phyloP scores from a whole-genome alignment of 2,113 vertebrate species.

The Leiothrix lutea region DNA sequence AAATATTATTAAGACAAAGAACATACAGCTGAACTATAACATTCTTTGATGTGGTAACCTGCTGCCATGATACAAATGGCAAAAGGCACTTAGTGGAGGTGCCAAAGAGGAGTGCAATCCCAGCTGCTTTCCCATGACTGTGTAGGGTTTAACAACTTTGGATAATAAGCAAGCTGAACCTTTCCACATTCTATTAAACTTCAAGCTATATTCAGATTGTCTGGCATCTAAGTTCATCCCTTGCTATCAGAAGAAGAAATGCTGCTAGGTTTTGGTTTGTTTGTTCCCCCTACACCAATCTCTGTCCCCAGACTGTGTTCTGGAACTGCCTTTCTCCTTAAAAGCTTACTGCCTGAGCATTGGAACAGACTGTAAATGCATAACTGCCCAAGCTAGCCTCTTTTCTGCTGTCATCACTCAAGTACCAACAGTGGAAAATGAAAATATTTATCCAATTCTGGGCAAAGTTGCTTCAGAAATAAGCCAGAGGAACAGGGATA shows the following conservation, averaged over 20 bases:
- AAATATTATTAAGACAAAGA: background rate
- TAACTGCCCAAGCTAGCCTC: background rate
- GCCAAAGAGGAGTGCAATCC: background rate
- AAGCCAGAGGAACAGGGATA: background rate
- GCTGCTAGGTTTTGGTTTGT: background rate
- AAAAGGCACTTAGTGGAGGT: background rate
- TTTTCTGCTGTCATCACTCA: background rate
- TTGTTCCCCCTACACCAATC: background rate
- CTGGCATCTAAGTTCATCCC: background rate
- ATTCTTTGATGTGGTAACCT: background rate
- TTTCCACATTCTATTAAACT: background rate
- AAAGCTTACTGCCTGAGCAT: background rate
- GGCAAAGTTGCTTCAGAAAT: background rate
- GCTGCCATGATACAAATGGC: background rate
- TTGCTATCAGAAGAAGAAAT: background rate
- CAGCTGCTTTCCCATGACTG: background rate
- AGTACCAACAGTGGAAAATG: background rate
- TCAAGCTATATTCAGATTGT: background rate
- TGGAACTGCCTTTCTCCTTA: background rate
- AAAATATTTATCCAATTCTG: background rate
- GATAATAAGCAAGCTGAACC: background rate
- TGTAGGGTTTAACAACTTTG: background rate
- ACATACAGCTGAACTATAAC: background rate
- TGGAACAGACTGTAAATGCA: background rate
- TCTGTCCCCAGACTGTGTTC: background rate